Evolutionary conservation across 2,113 vertebrate genomes (phyloP), one percentile per base, ranked within the genome.

Genomic region (Neogobius melanostomus): DNA sequence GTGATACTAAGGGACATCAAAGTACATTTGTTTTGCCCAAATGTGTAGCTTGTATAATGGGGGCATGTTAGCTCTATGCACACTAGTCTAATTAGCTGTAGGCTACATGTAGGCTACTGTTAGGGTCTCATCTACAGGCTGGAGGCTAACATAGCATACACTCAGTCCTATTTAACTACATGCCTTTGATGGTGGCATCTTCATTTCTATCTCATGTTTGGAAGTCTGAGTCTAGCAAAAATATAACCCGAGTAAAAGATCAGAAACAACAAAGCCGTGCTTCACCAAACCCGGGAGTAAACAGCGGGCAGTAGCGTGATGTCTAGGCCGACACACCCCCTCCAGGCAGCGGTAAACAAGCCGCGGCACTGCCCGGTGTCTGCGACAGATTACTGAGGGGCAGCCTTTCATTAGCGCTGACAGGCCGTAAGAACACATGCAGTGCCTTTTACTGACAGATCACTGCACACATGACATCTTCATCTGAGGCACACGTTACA

Each of bases 241-340:
- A 65, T 68, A 76, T 62, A 76, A 83, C 82, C 82, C 71, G 77
- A 47, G 69, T 11, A 64, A 16, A 48, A 28, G 77, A 51, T 68
- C 5, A 17, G 56, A 65, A 66, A 47, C 16, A 56, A 16, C 17
- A 74, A 57, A 45, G 44, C 53, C 5, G 47, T 75, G 45, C 68
- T 71, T 56, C 9, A 74, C 60, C 64, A 69, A 64, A 71, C 69
- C 2, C 44, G 51, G 47, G 45, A 69, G 59, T 64, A 80, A 80
- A 53, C 75, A 75, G 83, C 87, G 87, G 83, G 76, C 69, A 77
- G 77, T 82, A 74, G 79, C 80, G 67, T 75, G 72, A 71, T 66
- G 76, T 76, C 83, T 64, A 54, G 54, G 45, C 68, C 75, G 85
- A 88, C 90, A 90, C 90, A 72, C 90, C 89, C 85, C 88, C 88